Percentiles rank a stretch among this genome's conserved stretches.
These are phyloP conservation scores for Falcunculus frontatus DNA, from an alignment of 2,113 vertebrate species.

Conservation along the genomic window DNA sequence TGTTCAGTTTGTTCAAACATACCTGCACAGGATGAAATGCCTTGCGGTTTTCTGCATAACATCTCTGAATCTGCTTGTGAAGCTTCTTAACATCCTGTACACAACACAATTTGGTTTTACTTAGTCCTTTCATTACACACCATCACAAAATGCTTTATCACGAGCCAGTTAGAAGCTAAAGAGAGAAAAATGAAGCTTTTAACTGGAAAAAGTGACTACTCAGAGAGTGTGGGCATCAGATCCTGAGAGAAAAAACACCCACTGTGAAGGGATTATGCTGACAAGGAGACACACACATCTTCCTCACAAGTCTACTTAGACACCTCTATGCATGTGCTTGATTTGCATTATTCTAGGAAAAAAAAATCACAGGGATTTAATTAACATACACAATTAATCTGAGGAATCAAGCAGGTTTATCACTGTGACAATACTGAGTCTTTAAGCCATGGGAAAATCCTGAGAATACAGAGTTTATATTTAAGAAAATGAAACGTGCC, in stretches of 20 bases:
- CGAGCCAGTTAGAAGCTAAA: constrained; percentile 44
- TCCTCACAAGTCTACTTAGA: background rate
- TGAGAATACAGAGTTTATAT: background rate
- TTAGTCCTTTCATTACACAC: constrained; percentile 44
- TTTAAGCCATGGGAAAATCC: background rate
- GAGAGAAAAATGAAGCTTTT: constrained; percentile 52
- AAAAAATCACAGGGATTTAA: background rate
- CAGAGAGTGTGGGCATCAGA: background rate
- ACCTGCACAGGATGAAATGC: constrained; percentile 90
- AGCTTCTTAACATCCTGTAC: constrained; percentile 92
- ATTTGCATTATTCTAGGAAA: background rate
- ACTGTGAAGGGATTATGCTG: background rate
- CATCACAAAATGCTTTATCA: constrained; percentile 48
- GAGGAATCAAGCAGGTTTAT: background rate
- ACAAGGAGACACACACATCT: background rate
- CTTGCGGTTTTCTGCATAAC: constrained; percentile 93
- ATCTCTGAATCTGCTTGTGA: constrained; percentile 96
- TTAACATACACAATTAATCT: background rate
- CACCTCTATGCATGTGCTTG: background rate
- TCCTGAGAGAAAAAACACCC: background rate
- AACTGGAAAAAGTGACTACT: constrained; percentile 18
- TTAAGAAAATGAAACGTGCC: background rate
- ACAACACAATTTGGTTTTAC: constrained; percentile 60
- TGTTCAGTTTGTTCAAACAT: background rate
- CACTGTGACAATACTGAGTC: background rate